phyloP scores from a whole-genome alignment of 2,888 invertebrate species.

The Diadegma fenestrale region DNA sequence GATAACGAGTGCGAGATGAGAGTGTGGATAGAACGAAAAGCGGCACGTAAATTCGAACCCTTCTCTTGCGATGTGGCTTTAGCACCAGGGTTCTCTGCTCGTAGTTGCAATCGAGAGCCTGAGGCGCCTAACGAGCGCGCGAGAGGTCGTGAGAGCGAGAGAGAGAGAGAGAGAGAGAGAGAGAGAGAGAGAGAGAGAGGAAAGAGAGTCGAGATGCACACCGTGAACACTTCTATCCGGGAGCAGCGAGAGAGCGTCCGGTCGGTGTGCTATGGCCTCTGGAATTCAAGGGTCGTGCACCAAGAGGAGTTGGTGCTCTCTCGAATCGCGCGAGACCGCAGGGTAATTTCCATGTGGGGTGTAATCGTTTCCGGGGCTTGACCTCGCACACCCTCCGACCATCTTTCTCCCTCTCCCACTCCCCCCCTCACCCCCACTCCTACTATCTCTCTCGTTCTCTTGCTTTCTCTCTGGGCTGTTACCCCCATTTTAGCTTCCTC shows the following conservation, averaged over 20 bases:
- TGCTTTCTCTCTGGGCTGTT: constrained; percentile 31
- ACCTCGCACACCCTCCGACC: constrained; percentile 64
- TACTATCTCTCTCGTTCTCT: constrained; percentile 40
- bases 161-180: not conserved
- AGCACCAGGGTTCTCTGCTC: constrained; percentile 59
- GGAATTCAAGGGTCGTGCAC: constrained; percentile 67
- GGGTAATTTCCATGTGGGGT: constrained; percentile 69
- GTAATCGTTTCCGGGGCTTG: constrained; percentile 68
- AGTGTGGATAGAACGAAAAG: constrained; percentile 63
- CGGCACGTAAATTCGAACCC: constrained; percentile 65
- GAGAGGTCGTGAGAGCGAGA: constrained; percentile 1
- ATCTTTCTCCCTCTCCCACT: constrained; percentile 43
- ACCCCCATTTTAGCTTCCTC: constrained; percentile 51
- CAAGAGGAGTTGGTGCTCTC: constrained; percentile 60
- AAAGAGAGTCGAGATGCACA: constrained; percentile 56
- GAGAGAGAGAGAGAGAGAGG: constrained; percentile 2
- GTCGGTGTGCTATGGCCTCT: constrained; percentile 49
- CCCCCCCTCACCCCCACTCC: constrained; percentile 1
- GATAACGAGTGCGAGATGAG: constrained; percentile 67
- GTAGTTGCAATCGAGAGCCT: constrained; percentile 66
- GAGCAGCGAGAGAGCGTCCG: constrained; percentile 53
- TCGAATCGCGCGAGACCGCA: constrained; percentile 68
- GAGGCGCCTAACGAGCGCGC: constrained; percentile 62
- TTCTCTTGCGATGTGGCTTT: constrained; percentile 53
- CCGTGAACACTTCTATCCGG: constrained; percentile 38